Conservation (phyloP, 92 coral and sea anemone genomes). For the Heteractis magnifica region DNA sequence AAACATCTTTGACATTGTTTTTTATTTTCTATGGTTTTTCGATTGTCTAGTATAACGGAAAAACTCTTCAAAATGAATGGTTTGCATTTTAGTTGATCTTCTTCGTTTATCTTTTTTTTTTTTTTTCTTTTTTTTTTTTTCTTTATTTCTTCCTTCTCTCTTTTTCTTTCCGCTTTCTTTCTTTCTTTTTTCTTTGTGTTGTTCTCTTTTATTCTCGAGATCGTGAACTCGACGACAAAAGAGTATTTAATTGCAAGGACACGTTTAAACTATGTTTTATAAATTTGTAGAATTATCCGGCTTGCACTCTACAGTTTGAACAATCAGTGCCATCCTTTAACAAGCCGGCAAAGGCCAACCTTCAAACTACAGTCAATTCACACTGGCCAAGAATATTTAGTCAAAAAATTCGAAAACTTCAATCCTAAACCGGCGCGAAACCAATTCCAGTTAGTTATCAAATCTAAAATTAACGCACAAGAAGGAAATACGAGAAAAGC, state of each 20-base stretch:
- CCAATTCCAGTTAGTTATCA: neutral
- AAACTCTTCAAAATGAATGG: neutral
- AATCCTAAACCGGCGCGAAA: too few species aligned
- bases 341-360: too few species aligned
- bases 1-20: neutral
- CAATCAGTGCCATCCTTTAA: too few species aligned
- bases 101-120: neutral
- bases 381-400: too few species aligned
- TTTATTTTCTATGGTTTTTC: neutral
- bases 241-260: too few species aligned
- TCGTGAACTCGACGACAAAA: too few species aligned
- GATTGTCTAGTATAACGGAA: neutral
- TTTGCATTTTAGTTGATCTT: neutral
- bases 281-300: too few species aligned
- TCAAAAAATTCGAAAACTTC: too few species aligned
- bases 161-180: neutral
- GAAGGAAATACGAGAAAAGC: too few species aligned
- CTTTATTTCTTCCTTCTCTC: neutral
- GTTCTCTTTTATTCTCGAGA: neutral
- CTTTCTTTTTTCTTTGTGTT: neutral
- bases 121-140: neutral
- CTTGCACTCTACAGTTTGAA: too few species aligned
- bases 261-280: too few species aligned
- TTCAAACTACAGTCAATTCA: too few species aligned
- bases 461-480: neutral